Conservation (phyloP, 2,888 invertebrate species). For the Epinotia bilunana region DNA sequence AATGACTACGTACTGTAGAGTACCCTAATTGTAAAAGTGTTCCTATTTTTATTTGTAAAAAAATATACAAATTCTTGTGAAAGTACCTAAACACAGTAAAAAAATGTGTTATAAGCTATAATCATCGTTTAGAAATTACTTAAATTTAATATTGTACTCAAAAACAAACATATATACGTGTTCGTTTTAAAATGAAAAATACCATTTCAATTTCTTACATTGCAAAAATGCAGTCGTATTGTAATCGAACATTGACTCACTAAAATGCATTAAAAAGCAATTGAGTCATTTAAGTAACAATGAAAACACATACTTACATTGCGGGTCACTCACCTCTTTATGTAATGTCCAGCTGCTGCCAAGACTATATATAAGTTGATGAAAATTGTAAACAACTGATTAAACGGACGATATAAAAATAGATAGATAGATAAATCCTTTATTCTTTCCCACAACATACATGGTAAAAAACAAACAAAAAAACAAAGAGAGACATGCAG, state of each 20-base stretch:
- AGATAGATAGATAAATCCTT: too few species aligned
- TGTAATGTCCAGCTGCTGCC: slow-evolving; percentile 50
- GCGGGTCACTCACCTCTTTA: slow-evolving; percentile 45
- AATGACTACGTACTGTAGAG: too few species aligned
- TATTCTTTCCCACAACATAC: too few species aligned
- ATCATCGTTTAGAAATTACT: neutral
- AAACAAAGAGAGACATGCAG: too few species aligned
- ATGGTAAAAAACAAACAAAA: too few species aligned
- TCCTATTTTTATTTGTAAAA: too few species aligned
- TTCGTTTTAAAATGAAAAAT: neutral
- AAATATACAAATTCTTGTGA: too few species aligned
- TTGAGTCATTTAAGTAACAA: slow-evolving; percentile 37
- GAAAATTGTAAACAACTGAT: slow-evolving; percentile 51
- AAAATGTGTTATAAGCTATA: too few species aligned
- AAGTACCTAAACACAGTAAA: too few species aligned
- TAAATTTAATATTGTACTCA: neutral
- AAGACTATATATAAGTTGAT: slow-evolving; percentile 53
- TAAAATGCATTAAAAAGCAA: slow-evolving; percentile 28
- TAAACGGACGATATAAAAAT: slow-evolving; percentile 34
- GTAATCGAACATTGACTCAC: slow-evolving; percentile 19
- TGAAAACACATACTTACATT: slow-evolving; percentile 41
- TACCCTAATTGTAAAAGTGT: too few species aligned
- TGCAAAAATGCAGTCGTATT: neutral
- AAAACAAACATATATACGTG: neutral
- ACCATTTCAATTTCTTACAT: too few species aligned